phyloP scores from a whole-genome alignment of 2,113 vertebrate genomes.

The Calidris pygmaea region DNA sequence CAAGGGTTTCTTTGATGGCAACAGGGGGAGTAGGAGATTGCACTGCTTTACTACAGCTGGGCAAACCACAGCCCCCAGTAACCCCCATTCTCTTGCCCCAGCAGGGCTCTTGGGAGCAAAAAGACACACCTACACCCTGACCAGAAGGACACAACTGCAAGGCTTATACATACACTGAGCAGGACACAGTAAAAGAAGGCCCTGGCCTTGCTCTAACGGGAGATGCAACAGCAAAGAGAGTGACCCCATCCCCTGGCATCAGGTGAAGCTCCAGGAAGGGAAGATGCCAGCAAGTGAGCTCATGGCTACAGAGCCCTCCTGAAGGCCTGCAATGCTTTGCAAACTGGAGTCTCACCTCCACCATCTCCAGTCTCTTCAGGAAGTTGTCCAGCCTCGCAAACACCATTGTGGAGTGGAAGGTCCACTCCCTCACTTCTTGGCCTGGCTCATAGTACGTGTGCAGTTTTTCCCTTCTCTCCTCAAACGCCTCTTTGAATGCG shows the following conservation, averaged over 20 bases:
- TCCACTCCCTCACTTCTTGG: constrained; percentile 77
- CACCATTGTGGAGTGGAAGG: constrained; percentile 79
- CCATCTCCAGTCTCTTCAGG: constrained; percentile 72
- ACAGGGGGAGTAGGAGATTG: background rate
- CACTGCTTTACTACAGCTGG: background rate
- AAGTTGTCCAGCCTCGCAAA: constrained; percentile 84
- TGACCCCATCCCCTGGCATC: rapidly evolving
- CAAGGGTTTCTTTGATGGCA: background rate
- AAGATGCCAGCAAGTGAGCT: background rate
- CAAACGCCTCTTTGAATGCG: constrained; percentile 76
- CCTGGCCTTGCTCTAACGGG: no score
- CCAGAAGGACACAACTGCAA: background rate
- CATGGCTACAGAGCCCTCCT: background rate
- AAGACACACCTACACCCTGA: background rate
- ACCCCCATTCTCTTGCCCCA: background rate
- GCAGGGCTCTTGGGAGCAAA: background rate
- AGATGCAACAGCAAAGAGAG: background rate
- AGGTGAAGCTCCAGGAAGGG: background rate
- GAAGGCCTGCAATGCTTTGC: background rate
- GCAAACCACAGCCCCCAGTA: background rate
- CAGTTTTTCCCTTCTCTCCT: constrained; percentile 77
- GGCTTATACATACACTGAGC: background rate
- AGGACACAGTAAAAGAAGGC: background rate
- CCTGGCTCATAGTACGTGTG: constrained; percentile 74
- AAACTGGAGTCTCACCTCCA: constrained; percentile 75